Base-by-base conservation (phyloP, 2,113 vertebrate species). In the Nanorana parkeri region DNA sequence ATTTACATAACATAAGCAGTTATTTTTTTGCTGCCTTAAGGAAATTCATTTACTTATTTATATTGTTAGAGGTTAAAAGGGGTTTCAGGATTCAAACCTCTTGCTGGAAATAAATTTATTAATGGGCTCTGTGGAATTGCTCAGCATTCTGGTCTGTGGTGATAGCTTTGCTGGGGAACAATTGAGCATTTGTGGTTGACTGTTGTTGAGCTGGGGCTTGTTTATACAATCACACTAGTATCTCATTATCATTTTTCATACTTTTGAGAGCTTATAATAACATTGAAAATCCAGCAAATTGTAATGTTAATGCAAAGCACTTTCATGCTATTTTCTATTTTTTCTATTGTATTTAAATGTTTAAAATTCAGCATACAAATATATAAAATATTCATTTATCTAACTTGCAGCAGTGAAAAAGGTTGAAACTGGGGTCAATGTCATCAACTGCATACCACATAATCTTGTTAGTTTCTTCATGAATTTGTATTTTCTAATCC, bases 21-120 rank as follows among this genome's bases (percentile, higher is more conserved):
- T 54, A 61, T 74, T 74, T 80, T 65, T 51, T 51, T 29, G 47
- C 47, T 23, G 60, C 47, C 77, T 52, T 55, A 56, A 81, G 60
- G 69, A 74, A 81, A 66, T 64, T 36, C 61, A 65, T 66, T 74
- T 73, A 47, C 20, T 73, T 81, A 52, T 81, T 81, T 55, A 73
- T 73, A 81, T 73, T 73, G 78, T 81, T 55, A 32, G 58, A 55
- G 58, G 41, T 81, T 66, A 81, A 81, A 63, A 64, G 58, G 68
- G 24, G 36, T 7, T 63, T 29, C 28, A 26, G 55, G 36, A 52
- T 24, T 52, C 29, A 54, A 73, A 64, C 54, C 56, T 71, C 23
- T 72, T 72, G 19, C 21, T 79, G 26, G 17, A 21, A 29, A 28
- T 10, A 77, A 21, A 60, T 51, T 13, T 58, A 51, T 51, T 77